These are phyloP conservation scores for Muscidifurax raptorellus DNA, from an alignment of 1,140 invertebrate species.

Conservation along the genomic window DNA sequence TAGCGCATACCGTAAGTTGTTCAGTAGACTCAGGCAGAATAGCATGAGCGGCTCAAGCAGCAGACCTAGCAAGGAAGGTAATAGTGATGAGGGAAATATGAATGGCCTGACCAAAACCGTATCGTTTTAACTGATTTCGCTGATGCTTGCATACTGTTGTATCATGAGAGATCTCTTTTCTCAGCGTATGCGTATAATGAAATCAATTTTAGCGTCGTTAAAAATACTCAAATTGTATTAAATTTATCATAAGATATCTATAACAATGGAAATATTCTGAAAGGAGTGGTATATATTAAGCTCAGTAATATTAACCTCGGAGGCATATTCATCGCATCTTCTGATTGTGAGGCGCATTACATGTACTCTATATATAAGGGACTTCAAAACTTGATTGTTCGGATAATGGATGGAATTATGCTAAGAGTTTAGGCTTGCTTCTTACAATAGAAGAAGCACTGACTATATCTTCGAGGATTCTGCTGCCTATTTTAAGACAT, in stretches of 20 bases:
- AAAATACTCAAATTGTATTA: background rate
- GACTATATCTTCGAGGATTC: background rate
- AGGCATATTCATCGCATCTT: background rate
- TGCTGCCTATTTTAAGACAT: background rate
- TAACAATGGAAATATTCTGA: background rate
- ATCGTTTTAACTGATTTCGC: too few relatives aligned
- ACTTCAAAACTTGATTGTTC: background rate
- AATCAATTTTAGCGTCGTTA: background rate
- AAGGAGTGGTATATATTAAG: background rate
- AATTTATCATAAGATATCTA: background rate
- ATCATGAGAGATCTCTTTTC: too few relatives aligned
- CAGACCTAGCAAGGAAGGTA: too few relatives aligned
- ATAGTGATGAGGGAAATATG: too few relatives aligned
- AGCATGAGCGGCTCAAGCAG: too few relatives aligned
- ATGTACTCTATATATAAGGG: background rate
- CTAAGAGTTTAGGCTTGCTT: slow-evolving; percentile 1
- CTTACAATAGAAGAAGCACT: background rate
- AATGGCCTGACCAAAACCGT: too few relatives aligned
- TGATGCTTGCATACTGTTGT: too few relatives aligned
- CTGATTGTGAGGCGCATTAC: background rate
- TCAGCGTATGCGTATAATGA: too few relatives aligned
- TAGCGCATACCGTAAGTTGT: too few relatives aligned
- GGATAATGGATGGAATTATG: slow-evolving; percentile 1
- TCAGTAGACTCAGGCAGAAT: too few relatives aligned
- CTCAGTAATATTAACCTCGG: too few relatives aligned